phyloP scores from a whole-genome alignment of 2,113 vertebrate species.

The Pelvicachromis taeniatus region DNA sequence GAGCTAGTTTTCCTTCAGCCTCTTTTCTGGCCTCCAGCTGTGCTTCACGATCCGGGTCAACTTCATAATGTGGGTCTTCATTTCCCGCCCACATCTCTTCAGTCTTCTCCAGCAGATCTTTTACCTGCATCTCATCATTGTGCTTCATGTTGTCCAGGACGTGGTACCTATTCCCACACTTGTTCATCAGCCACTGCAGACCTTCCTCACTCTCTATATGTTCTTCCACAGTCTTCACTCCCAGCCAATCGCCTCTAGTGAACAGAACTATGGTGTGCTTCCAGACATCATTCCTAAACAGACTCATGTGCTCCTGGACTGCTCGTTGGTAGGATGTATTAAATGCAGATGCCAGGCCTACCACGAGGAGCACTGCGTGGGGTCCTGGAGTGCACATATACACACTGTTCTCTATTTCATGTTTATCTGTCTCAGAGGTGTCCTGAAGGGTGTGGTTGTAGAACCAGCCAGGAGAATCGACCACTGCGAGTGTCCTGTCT shows the following conservation, averaged over 20 bases:
- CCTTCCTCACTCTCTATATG: background rate
- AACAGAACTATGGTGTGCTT: background rate
- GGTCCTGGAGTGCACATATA: background rate
- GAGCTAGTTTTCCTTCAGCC: background rate
- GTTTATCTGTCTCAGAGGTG: slow-evolving; percentile 1
- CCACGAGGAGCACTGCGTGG: background rate
- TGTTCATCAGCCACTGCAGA: background rate
- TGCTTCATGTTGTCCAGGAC: background rate
- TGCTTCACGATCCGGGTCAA: fast-evolving
- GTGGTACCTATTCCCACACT: background rate
- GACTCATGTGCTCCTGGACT: background rate
- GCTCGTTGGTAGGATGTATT: fast-evolving
- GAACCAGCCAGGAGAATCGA: slow-evolving; percentile 1
- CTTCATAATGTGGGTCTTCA: background rate
- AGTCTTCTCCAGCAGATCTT: background rate
- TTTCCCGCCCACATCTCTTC: background rate
- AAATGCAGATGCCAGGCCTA: fast-evolving
- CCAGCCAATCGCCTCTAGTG: background rate
- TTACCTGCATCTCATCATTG: background rate
- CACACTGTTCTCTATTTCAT: background rate
- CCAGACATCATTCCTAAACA: background rate
- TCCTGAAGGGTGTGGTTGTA: background rate
- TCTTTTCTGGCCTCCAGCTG: background rate
- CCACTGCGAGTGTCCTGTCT: background rate
- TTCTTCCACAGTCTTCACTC: background rate